Percentiles rank a stretch among this genome's conserved stretches.
phyloP scores from a whole-genome alignment of 1,140 invertebrate species.

The Leptinotarsa texana region DNA sequence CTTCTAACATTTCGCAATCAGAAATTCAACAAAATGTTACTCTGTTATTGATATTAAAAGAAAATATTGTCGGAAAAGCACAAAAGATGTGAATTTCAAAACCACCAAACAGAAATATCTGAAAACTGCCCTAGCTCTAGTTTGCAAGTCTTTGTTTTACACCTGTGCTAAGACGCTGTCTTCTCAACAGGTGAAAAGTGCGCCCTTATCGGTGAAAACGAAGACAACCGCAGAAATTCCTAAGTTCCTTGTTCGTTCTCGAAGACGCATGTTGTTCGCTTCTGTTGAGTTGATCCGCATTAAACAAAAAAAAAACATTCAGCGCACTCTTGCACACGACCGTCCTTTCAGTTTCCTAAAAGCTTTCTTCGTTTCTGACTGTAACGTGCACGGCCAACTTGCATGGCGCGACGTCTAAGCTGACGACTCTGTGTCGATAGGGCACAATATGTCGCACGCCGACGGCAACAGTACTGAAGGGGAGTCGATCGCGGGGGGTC shows the following conservation, averaged over 20 bases:
- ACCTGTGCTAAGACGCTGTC: conserved; percentile 40
- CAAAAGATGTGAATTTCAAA: too few species aligned
- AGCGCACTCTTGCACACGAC: conserved; percentile 32
- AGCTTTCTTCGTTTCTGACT: conserved; percentile 34
- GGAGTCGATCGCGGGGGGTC: conserved; percentile 66
- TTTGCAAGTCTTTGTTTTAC: conserved; percentile 23
- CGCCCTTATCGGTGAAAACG: conserved; percentile 67
- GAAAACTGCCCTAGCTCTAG: background rate
- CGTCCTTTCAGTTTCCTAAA: conserved; percentile 22
- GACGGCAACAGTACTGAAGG: conserved; percentile 86
- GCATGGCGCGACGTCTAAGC: conserved; percentile 24
- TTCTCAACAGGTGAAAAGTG: conserved; percentile 68
- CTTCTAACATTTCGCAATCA: background rate
- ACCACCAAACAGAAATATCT: background rate
- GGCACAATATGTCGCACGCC: conserved; percentile 87
- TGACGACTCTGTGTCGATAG: conserved; percentile 59
- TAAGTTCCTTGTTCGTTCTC: conserved; percentile 30
- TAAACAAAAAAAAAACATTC: conserved; percentile 22
- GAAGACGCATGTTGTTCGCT: conserved; percentile 38
- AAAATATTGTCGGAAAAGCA: too few species aligned
- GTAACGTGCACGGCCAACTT: conserved; percentile 19
- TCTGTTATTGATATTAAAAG: too few species aligned
- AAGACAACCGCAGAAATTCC: conserved; percentile 58
- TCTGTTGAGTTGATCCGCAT: conserved; percentile 34
- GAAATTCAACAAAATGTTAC: background rate